phyloP scores from a whole-genome alignment of 2,113 vertebrate species.

The Myotis yumanensis region DNA sequence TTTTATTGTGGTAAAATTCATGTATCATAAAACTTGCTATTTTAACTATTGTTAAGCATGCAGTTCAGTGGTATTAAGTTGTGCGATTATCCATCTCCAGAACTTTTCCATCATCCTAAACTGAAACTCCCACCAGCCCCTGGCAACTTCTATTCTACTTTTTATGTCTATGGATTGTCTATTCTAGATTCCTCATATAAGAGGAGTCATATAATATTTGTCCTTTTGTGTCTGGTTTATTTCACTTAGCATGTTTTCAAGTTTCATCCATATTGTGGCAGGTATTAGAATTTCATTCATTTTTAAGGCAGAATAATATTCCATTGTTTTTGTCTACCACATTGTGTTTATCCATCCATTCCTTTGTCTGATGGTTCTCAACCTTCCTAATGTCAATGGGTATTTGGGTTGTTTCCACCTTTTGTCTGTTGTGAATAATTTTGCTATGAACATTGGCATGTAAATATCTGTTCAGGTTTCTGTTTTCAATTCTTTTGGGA shows the following conservation, averaged over 20 bases:
- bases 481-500: not conserved
- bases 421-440: not conserved
- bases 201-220: not conserved
- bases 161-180: not conserved
- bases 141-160: not conserved
- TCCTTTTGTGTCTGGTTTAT: not conserved
- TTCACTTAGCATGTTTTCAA: constrained; percentile 3
- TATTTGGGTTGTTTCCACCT: not conserved
- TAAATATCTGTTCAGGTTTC: not conserved
- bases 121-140: not conserved
- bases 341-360: not conserved
- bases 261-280: not conserved
- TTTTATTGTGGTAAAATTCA: not conserved
- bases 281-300: not conserved
- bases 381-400: too few species aligned
- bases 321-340: not conserved
- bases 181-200: not conserved
- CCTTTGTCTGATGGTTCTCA: too few species aligned
- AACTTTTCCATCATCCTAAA: not conserved
- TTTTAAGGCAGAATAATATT: not conserved
- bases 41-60: too few species aligned
- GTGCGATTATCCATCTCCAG: not conserved
- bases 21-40: too few species aligned
- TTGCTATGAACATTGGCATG: not conserved
- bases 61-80: not conserved